Base-by-base conservation (phyloP, 2,113 vertebrate species). In the Scortum barcoo region DNA sequence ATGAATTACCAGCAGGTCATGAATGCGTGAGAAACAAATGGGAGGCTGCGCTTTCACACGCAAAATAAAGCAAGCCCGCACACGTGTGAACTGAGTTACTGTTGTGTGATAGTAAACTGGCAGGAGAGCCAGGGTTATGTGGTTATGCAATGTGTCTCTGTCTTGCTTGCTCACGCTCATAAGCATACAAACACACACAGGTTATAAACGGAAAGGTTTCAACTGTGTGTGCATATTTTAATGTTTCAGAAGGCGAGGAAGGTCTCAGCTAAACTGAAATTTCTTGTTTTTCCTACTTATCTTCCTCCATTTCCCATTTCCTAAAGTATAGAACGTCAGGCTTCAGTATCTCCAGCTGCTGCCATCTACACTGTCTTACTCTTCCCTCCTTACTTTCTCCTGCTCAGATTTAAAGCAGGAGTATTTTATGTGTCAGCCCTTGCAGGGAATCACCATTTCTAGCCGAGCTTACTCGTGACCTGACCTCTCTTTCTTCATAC, bases 21-120 rank as follows among this genome's bases (percentile, higher is more conserved):
- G 83, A 85, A 76, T 4, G 82, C 60, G 81, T 89, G 91, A 87
- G 90, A 89, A 86, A 83, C 61, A 75, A 90, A 90, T 13, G 74
- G 50, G 76, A 77, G 71, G 75, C 80, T 76, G 65, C 54, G 12
- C 78, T 71, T 85, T 74, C 81, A 84, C 83, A 88, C 76, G 89
- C 72, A 87, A 72, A 84, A 78, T 65, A 61, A 72, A 78, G 65
- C 75, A 76, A 81, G 87, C 79, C 83, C 73, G 76, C 72, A 83
- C 86, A 85, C 50, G 88, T 90, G 89, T 78, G 79, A 89, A 78
- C 77, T 42, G 86, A 92, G 91, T 84, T 88, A 86, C 84, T 91
- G 86, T 84, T 89, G 75, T 90, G 87, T 80, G 88, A 89, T 93
- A 92, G 89, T 90, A 91, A 92, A 88, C 87, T 89, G 89, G 89